Base-by-base conservation (phyloP, 1,140 invertebrate genomes). In the Leptopilina clavipes region DNA sequence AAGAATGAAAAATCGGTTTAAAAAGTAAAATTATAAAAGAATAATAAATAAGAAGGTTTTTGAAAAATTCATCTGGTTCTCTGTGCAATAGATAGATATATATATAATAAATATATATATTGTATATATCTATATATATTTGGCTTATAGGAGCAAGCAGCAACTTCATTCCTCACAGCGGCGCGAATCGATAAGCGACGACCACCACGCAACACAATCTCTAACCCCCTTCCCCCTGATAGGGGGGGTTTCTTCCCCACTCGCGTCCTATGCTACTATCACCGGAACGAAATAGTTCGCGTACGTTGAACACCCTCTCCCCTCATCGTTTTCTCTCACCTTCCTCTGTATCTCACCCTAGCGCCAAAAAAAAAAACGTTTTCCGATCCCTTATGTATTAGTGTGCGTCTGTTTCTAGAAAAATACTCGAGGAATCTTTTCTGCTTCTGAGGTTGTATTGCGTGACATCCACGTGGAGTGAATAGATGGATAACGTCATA, bases 121-220 rank as follows among this genome's bases (percentile, higher is more conserved):
- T 17, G 18, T 52, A n/a, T 48, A 7, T 48, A 48, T 48, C 11
- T 59, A 25, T 31, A 65, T 31, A 22, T 65, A 65, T 65, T 72
- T 65, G 65, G 72, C 74, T 74, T 71, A 79, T 71, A 76, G 71
- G 45, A 79, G 37, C 40, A 52, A 80, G 48, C 59, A 79, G 37
- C 22, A 48, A 80, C 37, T 81, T 81, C 79, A 65, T 65, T 65
- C 59, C 59, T 65, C 22, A 65, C 59, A 3, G 59, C 25, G 59
- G 25, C 75, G 73, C 78, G 76, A 81, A 84, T 84, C 82, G 82
- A 84, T 84, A 84, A 83, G 78, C 76, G 77, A 71, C 77, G 74
- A 81, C 77, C 76, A 78, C 73, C 77, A 78, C 77, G 54, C 79
- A 76, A 78, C 81, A 78, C 81, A 80, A 71, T 56, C 73, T 56